A percentile compares a stretch with the other conserved stretches of the same genome.
These are phyloP conservation scores for Garrulus glandarius DNA, from an alignment of 2,797 vertebrate genomes.

Conservation along the genomic window DNA sequence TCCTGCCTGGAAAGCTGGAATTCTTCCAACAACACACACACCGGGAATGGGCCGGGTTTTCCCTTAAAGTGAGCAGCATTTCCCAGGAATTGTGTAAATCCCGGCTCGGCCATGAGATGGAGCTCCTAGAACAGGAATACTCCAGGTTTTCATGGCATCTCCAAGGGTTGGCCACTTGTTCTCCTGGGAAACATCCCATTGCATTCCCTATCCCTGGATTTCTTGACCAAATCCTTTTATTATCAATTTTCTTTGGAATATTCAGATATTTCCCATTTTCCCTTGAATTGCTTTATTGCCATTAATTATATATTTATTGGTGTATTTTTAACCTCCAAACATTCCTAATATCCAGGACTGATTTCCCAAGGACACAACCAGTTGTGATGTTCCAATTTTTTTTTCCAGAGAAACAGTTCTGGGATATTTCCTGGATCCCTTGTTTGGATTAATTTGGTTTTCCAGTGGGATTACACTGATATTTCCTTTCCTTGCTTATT, in stretches of 20 bases:
- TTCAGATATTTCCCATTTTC: background rate
- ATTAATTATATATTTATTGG: fast-evolving
- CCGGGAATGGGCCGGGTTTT: fast-evolving
- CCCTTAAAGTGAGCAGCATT: background rate
- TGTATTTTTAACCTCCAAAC: background rate
- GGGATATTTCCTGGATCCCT: background rate
- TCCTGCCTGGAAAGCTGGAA: background rate
- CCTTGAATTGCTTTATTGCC: background rate
- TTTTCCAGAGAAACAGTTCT: background rate
- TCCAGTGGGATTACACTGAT: fast-evolving
- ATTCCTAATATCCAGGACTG: background rate
- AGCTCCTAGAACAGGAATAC: conserved; percentile 72
- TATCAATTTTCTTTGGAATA: background rate
- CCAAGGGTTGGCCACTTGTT: background rate
- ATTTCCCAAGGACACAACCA: background rate
- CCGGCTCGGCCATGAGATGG: conserved; percentile 70
- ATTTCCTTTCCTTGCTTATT: background rate
- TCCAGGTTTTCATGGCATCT: fast-evolving
- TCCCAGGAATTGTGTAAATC: conserved; percentile 45
- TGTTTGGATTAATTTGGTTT: background rate
- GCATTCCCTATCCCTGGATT: fast-evolving
- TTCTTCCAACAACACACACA: fast-evolving
- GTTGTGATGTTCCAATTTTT: background rate
- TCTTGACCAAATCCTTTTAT: background rate
- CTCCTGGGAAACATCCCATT: fast-evolving